These are phyloP conservation scores for Xenentodon cancila DNA, from an alignment of 2,797 vertebrate species.

Conservation along the genomic window DNA sequence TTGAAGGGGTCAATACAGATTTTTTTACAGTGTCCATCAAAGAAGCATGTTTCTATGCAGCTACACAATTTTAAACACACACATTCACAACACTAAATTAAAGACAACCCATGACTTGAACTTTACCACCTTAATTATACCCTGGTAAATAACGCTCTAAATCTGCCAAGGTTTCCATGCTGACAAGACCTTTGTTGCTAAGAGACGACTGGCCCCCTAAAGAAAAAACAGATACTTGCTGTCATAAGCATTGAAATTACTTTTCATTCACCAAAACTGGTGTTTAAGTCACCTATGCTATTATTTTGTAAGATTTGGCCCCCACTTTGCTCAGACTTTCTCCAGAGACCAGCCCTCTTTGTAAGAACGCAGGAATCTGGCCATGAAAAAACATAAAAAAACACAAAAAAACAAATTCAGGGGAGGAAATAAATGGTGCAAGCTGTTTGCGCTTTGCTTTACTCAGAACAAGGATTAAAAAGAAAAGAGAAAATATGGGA, in stretches of 20 bases:
- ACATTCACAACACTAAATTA: conserved; percentile 47
- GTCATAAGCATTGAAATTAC: conserved; percentile 58
- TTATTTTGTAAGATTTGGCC: conserved; percentile 5
- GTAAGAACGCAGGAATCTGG: conserved; percentile 16
- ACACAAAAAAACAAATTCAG: no score
- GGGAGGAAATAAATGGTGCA: no score
- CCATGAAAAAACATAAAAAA: conserved; percentile 4
- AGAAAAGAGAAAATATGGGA: no score
- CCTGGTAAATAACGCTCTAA: conserved; percentile 45
- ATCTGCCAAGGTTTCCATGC: conserved; percentile 43
- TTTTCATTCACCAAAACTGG: conserved; percentile 56
- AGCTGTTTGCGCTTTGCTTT: no score
- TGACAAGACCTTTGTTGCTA: conserved; percentile 66
- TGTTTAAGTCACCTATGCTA: conserved; percentile 30
- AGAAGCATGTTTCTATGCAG: conserved; percentile 3
- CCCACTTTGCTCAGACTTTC: conserved; percentile 30
- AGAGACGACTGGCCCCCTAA: conserved; percentile 50
- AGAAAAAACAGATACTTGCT: conserved; percentile 42
- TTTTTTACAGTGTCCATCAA: neutral
- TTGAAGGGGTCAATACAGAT: no score
- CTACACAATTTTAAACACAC: conserved; percentile 13
- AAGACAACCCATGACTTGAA: conserved; percentile 47
- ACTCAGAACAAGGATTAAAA: no score
- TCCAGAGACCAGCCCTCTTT: conserved; percentile 6
- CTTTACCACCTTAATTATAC: conserved; percentile 70